phyloP scores from a whole-genome alignment of 2,797 vertebrate genomes.

The Onychomys arenicola region DNA sequence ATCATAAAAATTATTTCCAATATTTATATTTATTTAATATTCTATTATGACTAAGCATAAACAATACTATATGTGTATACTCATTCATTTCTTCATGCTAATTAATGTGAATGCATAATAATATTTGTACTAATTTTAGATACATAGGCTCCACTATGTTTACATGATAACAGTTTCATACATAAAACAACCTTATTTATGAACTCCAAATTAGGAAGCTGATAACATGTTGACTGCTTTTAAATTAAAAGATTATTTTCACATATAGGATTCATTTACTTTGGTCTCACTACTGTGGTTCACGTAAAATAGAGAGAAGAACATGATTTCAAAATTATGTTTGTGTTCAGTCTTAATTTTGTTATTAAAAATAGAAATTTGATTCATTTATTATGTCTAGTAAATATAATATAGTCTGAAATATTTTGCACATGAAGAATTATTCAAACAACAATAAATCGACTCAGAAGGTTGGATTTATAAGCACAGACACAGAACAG shows the following conservation, averaged over 20 bases:
- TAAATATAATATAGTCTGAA: not conserved
- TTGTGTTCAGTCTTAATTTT: not conserved
- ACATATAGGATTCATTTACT: not conserved
- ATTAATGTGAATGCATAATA: not conserved
- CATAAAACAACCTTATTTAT: not conserved
- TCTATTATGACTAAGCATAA: not conserved
- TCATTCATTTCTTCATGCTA: not conserved
- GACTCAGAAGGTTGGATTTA: not conserved
- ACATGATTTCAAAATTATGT: not conserved
- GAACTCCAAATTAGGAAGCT: not conserved
- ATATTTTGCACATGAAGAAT: not conserved
- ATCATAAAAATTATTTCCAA: not conserved
- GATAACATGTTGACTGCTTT: not conserved
- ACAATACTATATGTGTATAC: not conserved
- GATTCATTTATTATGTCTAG: not conserved
- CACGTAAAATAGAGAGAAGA: slow-evolving; percentile 23
- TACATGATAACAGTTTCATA: not conserved
- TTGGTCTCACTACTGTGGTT: not conserved
- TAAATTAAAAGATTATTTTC: slow-evolving; percentile 41
- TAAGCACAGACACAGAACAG: not conserved
- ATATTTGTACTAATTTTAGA: slow-evolving; percentile 15
- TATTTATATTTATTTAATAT: not conserved
- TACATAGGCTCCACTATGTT: too few relatives aligned
- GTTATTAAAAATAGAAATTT: not conserved
- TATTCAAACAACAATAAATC: not conserved